Evolutionary conservation across 2,113 vertebrate genomes (phyloP).

Genomic region (Rostratula benghalensis): DNA sequence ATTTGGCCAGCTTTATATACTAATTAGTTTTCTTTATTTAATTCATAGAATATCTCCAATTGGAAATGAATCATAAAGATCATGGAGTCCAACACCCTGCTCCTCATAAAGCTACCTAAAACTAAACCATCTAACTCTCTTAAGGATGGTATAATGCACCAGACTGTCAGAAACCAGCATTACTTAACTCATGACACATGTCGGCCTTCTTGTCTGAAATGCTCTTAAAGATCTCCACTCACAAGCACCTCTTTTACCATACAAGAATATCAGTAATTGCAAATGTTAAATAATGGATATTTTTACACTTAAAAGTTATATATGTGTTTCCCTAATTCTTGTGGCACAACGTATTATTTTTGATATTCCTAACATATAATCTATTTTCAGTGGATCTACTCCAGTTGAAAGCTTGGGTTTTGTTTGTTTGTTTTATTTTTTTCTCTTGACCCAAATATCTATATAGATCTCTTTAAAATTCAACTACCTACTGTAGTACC

Average conservation of each 20-base stretch:
- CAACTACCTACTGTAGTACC: neutral
- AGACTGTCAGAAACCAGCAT: neutral
- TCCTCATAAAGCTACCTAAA: neutral
- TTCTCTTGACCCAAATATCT: neutral
- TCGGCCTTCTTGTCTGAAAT: neutral
- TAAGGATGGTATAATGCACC: neutral
- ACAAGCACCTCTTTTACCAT: neutral
- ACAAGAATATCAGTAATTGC: neutral
- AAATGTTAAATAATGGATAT: neutral
- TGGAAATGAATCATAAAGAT: neutral
- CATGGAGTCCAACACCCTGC: neutral
- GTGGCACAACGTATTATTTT: neutral
- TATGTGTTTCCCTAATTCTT: neutral
- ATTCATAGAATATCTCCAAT: neutral
- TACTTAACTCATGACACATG: neutral
- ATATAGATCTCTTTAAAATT: neutral
- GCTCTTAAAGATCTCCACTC: neutral
- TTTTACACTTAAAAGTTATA: neutral
- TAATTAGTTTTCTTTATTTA: neutral
- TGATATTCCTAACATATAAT: neutral
- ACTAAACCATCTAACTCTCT: neutral
- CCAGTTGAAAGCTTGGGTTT: neutral
- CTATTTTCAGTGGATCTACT: neutral
- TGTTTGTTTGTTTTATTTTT: too few species aligned
- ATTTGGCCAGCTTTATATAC: neutral